These are phyloP conservation scores for Branchinecta lynchi DNA, from an alignment of 1,140 invertebrate genomes.

Conservation along the genomic window DNA sequence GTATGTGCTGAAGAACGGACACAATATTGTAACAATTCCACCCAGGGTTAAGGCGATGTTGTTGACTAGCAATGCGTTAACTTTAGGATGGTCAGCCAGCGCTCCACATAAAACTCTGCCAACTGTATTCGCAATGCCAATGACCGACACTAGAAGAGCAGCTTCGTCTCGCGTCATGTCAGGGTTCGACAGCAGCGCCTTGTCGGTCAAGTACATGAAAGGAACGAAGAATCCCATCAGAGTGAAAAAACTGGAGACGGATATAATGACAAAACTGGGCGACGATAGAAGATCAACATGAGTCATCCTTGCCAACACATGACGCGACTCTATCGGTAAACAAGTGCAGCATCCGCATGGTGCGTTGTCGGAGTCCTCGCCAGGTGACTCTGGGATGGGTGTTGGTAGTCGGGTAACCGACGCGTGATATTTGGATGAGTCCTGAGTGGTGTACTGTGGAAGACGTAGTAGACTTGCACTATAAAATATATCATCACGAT, in stretches of 20 bases:
- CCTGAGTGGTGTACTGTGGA: slow-evolving; percentile 59
- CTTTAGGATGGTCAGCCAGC: slow-evolving; percentile 57
- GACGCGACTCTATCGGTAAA: slow-evolving; percentile 55
- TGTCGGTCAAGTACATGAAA: slow-evolving; percentile 58
- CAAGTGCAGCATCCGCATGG: slow-evolving; percentile 40
- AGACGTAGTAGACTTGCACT: slow-evolving; percentile 59
- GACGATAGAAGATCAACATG: slow-evolving; percentile 68
- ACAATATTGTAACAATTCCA: slow-evolving; percentile 67
- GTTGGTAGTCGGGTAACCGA: slow-evolving; percentile 62
- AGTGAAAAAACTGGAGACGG: slow-evolving; percentile 72
- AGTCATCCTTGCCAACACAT: slow-evolving; percentile 64
- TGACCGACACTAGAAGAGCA: slow-evolving; percentile 59
- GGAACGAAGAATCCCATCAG: slow-evolving; percentile 95
- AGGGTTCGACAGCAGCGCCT: neutral
- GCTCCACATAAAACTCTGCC: slow-evolving; percentile 70
- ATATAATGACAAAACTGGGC: slow-evolving; percentile 70
- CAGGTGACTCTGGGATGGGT: neutral
- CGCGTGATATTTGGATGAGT: slow-evolving; percentile 23
- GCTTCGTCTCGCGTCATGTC: slow-evolving; percentile 31
- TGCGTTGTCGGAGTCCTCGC: slow-evolving; percentile 39
- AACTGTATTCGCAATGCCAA: slow-evolving; percentile 80
- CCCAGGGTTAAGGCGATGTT: slow-evolving; percentile 72
- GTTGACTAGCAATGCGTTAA: slow-evolving; percentile 66
- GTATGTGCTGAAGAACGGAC: slow-evolving; percentile 44
- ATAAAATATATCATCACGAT: slow-evolving; percentile 78